Conservation (phyloP, 2,113 vertebrate genomes). For the Dicerorhinus sumatrensis region DNA sequence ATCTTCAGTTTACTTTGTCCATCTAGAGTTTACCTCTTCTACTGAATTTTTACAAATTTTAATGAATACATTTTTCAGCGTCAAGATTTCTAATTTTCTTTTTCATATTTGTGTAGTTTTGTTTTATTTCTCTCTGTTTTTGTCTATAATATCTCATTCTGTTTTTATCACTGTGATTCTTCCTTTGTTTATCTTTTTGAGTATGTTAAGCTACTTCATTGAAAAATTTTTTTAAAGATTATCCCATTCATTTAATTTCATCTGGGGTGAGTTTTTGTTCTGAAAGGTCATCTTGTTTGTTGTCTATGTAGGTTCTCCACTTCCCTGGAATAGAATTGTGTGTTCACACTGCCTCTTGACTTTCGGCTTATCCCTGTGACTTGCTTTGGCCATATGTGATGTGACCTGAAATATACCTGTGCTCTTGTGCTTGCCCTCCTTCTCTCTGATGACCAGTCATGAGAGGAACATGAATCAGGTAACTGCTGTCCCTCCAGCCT, state of each 20-base stretch:
- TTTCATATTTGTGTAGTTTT: not conserved
- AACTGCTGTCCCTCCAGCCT: not conserved
- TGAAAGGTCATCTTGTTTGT: not conserved
- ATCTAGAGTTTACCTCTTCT: not conserved
- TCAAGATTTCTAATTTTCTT: conserved; percentile 12
- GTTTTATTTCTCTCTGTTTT: conserved; percentile 29
- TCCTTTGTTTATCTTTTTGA: conserved; percentile 5
- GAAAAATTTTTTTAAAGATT: not conserved
- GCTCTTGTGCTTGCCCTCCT: not conserved
- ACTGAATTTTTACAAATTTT: not conserved
- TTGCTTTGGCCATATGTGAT: not conserved
- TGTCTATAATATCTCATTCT: not conserved
- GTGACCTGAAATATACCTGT: not conserved
- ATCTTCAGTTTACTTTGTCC: not conserved
- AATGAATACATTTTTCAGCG: not conserved
- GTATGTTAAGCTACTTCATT: not conserved
- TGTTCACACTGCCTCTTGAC: not conserved
- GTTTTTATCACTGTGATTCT: not conserved
- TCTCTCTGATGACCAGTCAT: not conserved
- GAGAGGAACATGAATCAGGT: not conserved
- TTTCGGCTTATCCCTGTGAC: not conserved
- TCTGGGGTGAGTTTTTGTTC: not conserved
- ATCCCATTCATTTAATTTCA: conserved; percentile 5
- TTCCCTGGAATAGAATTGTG: not conserved
- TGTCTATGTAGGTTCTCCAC: not conserved